Base-by-base conservation (phyloP, 2,113 vertebrate genomes). In the Opisthocomus hoazin region DNA sequence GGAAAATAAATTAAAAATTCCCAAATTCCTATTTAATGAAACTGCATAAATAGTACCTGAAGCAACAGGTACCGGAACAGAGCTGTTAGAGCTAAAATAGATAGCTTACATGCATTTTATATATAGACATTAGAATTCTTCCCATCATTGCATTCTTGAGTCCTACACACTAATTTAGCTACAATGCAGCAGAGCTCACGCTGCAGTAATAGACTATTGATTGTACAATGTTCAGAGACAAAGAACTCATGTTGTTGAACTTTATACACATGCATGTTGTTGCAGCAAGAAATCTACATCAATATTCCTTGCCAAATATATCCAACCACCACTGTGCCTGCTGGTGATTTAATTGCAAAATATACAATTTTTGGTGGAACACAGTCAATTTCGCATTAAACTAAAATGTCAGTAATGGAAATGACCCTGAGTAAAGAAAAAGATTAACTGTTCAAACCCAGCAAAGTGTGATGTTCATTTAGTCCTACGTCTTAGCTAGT, bases 191-290 rank as follows among this genome's bases (percentile, higher is more conserved):
- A 95, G 75, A 94, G 75, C 76, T 95, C 69, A 9, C 39, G n/a
- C 70, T 91, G 86, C 85, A 93, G 94, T 97, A 98, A 98, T 96
- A 90, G 97, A 95, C 94, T 98, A 98, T 98, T 97, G 98, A 98
- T 98, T 97, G 84, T 86, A 96, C 93, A 94, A 90, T 71, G 69
- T 92, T 97, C 92, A 69, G 94, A 97, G 89, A 94, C 88, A 95
- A 97, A 97, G 94, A 96, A 97, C 61, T 97, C 94, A 87, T 84
- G 81, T 89, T 89, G 82, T 71, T 93, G 51, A 95, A 84, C 90
- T 94, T 96, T 82, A 94, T 89, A 96, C 85, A 97, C 93, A 97
- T 88, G 90, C 95, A 93, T 97, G 94, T 95, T 91, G 89, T 69
- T 95, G 69, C 81, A 96, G 85, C 75, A 87, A 92, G 93, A 94